phyloP scores from a whole-genome alignment of 2,797 vertebrate species.

The Tragelaphus oryx region DNA sequence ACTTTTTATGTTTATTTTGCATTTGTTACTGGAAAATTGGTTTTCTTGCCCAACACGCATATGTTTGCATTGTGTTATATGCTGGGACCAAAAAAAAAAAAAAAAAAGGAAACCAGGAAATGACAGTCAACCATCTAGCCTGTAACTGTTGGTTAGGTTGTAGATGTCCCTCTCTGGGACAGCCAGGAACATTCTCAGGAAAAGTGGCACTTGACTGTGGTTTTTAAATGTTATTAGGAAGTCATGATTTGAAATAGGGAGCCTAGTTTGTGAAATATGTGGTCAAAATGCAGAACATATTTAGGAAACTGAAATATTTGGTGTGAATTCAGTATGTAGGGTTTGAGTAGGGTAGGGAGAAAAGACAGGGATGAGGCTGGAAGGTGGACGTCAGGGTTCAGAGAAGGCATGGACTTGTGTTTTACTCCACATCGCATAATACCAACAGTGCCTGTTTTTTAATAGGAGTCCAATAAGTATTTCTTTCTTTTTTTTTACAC shows the following conservation, averaged over 20 bases:
- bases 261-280: neutral
- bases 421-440: neutral
- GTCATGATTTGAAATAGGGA: neutral
- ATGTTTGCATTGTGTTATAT: neutral
- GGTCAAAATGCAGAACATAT: neutral
- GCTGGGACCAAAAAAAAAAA: neutral
- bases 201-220: neutral
- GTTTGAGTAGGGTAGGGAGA: neutral
- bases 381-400: rapidly evolving
- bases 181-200: neutral
- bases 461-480: neutral
- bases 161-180: neutral
- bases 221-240: neutral
- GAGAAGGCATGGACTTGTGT: neutral
- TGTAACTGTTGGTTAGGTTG: neutral
- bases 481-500: neutral
- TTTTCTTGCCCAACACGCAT: neutral
- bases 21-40: neutral
- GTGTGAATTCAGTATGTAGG: rapidly evolving
- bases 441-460: neutral
- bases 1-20: neutral
- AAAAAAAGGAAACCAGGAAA: neutral
- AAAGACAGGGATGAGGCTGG: too few relatives aligned
- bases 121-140: rapidly evolving
- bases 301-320: neutral